Evolutionary conservation across 2,113 vertebrate genomes (phyloP).

Genomic region (Strigops habroptila): DNA sequence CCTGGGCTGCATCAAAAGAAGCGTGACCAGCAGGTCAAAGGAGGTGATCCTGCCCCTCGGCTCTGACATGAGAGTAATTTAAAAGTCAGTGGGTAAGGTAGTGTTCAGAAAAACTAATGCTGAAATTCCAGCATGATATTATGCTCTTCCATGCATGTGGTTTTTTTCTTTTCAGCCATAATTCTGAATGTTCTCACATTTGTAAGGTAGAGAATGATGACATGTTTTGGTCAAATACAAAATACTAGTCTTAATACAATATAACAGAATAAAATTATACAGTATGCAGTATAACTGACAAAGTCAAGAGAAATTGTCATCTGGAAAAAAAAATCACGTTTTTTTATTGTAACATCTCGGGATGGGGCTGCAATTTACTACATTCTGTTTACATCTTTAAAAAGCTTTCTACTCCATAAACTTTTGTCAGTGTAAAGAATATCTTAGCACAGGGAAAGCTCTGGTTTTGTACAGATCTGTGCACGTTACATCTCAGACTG

Average conservation of each 20-base stretch:
- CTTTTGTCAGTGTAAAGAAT: background rate
- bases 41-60: too few species aligned
- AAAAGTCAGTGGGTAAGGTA: background rate
- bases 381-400: background rate
- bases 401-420: background rate
- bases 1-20: too few species aligned
- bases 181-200: background rate
- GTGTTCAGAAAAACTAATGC: background rate
- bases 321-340: background rate
- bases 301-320: background rate
- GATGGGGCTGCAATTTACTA: background rate
- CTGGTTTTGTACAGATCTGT: background rate
- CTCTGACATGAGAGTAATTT: background rate
- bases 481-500: background rate
- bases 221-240: slow-evolving; percentile 32
- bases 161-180: background rate
- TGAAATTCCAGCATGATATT: background rate
- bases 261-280: slow-evolving; percentile 4
- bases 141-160: background rate
- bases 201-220: background rate
- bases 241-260: slow-evolving; percentile 12
- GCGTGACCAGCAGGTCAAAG: too few species aligned
- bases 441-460: background rate
- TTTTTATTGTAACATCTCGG: background rate
- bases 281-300: background rate